Base-by-base conservation (phyloP, 2,113 vertebrate species). In the Catharus minimus region DNA sequence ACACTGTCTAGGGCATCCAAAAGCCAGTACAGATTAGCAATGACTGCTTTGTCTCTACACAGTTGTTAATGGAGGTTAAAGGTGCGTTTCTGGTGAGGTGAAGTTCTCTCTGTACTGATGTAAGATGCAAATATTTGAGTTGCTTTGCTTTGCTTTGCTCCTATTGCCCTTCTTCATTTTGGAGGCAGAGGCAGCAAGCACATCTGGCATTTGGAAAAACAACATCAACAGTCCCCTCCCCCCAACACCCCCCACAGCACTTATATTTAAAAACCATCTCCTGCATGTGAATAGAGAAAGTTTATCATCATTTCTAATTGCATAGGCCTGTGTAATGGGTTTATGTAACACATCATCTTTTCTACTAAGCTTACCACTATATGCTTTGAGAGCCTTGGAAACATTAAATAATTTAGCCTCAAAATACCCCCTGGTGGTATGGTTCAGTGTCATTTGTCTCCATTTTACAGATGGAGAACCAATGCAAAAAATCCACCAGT, bases 111-210 rank as follows among this genome's bases (percentile, higher is more conserved):
- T 90, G 39, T 58, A 76, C 79, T 72, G n/a, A 96, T 71, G n/a
- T 92, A 96, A 93, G 86, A 87, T 11, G 93, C 96, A 96, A 97
- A 97, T 97, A 97, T 97, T 97, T 96, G 88, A 97, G 68, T 72
- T 50, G 36, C 26, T 95, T 88, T 93, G 89, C 52, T 92, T 93
- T 33, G 33, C 33, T 33, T 33, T 33, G 87, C 64, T 88, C 86
- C 79, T 94, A 76, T 73, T 92, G 65, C 52, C 88, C 82, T 78
- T 84, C 91, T 94, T 95, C 58, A 41, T 88, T 95, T 88, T 49
- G 47, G 67, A 96, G 85, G 85, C 69, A 73, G 55, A 69, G 36
- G 92, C 82, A 94, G 86, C 75, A 89, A 94, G 85, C 73, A 89
- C 88, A 96, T 94, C 85, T 96, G 88, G 90, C 46, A 90, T 66